These are phyloP conservation scores for Ormyrus nitidulus DNA, from an alignment of 2,888 invertebrate genomes.

Conservation along the genomic window DNA sequence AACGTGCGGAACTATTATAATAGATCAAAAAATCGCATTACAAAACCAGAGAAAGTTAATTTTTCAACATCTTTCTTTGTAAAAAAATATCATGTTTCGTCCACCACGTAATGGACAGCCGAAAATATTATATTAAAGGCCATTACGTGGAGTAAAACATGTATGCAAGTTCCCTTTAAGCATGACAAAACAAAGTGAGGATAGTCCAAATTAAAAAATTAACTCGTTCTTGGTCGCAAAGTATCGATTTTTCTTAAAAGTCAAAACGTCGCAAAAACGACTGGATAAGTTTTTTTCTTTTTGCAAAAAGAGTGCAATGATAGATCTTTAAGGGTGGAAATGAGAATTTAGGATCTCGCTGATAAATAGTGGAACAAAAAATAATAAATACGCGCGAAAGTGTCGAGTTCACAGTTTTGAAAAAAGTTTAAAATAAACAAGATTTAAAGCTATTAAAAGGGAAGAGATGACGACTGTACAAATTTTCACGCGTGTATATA, in stretches of 20 bases:
- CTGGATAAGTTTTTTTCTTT: constrained; percentile 43
- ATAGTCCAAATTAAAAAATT: constrained; percentile 16
- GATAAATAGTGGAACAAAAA: constrained; percentile 42
- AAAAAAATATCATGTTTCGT: constrained; percentile 8
- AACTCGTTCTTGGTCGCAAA: constrained; percentile 21
- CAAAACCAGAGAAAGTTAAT: not conserved
- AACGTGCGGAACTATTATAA: constrained; percentile 6
- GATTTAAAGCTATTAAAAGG: constrained; percentile 36
- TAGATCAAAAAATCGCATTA: constrained; percentile 30
- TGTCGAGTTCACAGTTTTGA: constrained; percentile 23
- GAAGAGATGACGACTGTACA: constrained; percentile 65
- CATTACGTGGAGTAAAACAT: not conserved
- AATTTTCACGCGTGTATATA: constrained; percentile 70
- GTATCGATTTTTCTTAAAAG: constrained; percentile 15
- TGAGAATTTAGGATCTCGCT: constrained; percentile 25
- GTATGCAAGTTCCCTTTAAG: constrained; percentile 22
- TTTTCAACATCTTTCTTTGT: constrained; percentile 27
- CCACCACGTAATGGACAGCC: not conserved
- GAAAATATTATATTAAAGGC: not conserved
- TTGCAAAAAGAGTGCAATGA: constrained; percentile 55
- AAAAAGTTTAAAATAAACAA: constrained; percentile 27
- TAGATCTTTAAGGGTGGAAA: constrained; percentile 55
- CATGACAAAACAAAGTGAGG: constrained; percentile 12
- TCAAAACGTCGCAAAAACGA: constrained; percentile 12
- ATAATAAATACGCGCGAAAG: constrained; percentile 41